Percentiles rank a stretch among this genome's conserved stretches.
phyloP scores from a whole-genome alignment of 1,140 invertebrate genomes.

The Pissodes strobi region DNA sequence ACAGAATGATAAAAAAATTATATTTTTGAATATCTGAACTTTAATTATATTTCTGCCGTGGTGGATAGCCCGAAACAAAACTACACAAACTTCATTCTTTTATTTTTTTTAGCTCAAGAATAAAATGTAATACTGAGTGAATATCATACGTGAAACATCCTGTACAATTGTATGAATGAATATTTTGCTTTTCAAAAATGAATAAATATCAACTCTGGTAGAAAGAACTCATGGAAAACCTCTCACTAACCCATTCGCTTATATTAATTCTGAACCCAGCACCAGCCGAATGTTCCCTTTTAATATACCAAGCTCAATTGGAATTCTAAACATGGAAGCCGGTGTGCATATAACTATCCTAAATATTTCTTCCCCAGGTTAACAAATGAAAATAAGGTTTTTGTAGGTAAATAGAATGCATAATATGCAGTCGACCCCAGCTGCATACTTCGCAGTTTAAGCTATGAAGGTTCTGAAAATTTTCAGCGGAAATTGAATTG shows the following conservation, averaged over 20 bases:
- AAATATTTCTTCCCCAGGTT: conserved; percentile 16
- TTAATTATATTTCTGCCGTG: too few species aligned
- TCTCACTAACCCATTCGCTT: neutral
- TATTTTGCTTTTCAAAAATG: too few species aligned
- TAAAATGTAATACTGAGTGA: too few species aligned
- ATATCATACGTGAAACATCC: too few species aligned
- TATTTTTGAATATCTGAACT: too few species aligned
- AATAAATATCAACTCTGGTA: too few species aligned
- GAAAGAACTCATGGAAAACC: too few species aligned
- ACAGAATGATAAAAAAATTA: too few species aligned
- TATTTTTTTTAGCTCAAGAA: too few species aligned
- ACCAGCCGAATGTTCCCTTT: conserved; percentile 1
- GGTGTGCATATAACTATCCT: conserved; percentile 14
- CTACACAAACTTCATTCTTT: too few species aligned
- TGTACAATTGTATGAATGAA: too few species aligned
- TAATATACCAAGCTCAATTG: conserved; percentile 5
- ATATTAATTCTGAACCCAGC: conserved; percentile 10
- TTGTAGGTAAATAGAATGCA: conserved; percentile 24
- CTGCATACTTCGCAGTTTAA: conserved; percentile 13
- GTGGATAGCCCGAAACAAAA: too few species aligned
- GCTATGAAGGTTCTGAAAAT: conserved; percentile 15
- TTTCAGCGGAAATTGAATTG: conserved; percentile 18
- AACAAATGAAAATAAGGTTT: conserved; percentile 26
- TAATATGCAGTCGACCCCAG: conserved; percentile 8
- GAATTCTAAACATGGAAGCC: conserved; percentile 11